Conservation (phyloP, 1,140 invertebrate species). For the Drosophila suzukii region DNA sequence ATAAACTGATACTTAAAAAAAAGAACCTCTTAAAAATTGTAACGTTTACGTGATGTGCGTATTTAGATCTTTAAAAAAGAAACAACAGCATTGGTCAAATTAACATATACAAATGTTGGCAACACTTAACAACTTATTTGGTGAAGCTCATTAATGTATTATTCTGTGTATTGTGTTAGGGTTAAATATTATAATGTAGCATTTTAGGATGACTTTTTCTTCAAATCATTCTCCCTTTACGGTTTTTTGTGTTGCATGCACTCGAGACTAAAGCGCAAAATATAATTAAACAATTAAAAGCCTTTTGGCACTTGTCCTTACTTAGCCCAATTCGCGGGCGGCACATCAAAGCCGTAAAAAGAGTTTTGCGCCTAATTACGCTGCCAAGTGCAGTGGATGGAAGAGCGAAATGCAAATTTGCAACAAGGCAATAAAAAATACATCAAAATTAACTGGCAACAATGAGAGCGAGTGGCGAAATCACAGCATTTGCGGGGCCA, state of each 20-base stretch:
- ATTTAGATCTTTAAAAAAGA: too few relatives aligned
- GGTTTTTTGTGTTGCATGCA: not conserved
- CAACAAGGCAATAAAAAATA: constrained; percentile 36
- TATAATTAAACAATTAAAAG: constrained; percentile 61
- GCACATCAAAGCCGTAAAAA: constrained; percentile 42
- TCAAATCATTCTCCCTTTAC: not conserved
- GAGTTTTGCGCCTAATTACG: constrained; percentile 46
- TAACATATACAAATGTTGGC: too few relatives aligned
- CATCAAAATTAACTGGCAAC: constrained; percentile 58
- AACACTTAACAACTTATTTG: too few relatives aligned
- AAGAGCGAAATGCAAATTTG: constrained; percentile 50
- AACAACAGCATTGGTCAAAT: too few relatives aligned
- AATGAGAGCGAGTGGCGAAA: constrained; percentile 28
- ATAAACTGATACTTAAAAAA: too few relatives aligned
- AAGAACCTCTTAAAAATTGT: too few relatives aligned
- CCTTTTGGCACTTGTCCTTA: constrained; percentile 38
- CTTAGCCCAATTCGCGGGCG: constrained; percentile 42
- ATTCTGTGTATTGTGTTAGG: too few relatives aligned
- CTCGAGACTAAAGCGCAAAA: constrained; percentile 32
- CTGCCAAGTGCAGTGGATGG: constrained; percentile 43
- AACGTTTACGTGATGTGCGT: too few relatives aligned
- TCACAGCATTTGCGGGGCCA: constrained; percentile 33
- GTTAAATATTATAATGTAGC: not conserved
- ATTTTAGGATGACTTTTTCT: not conserved
- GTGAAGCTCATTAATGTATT: too few relatives aligned